Base-by-base conservation (phyloP, 2,113 vertebrate genomes). In the Piliocolobus tephrosceles region DNA sequence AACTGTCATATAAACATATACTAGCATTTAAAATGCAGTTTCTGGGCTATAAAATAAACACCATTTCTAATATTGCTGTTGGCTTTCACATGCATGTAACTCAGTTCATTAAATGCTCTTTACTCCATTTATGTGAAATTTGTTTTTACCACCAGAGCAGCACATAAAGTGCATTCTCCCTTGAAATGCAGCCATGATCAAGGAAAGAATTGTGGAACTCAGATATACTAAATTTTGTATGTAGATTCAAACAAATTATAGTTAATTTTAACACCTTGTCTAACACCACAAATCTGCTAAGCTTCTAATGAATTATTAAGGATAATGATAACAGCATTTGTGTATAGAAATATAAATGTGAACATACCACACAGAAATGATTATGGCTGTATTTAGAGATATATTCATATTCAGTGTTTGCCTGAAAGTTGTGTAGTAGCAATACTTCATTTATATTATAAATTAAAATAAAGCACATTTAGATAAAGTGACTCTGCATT, bases 1-100 rank as follows among this genome's bases (percentile, higher is more conserved):
- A 98, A 98, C 98, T 98, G 98, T 99, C 98, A 98, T 97, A 99
- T 99, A 99, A 99, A 99, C 98, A 98, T 98, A 98, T 96, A 98
- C 98, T 98, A 98, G 97, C 96, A 98, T 99, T 98, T 99, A 99
- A 98, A 98, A 99, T 98, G 97, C 98, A 98, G 97, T 99, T 99
- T 98, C 98, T 98, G 98, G 93, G 98, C 98, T 98, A 98, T 99
- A 99, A 98, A 98, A 98, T 98, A 99, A 98, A 98, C 98, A 98
- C 98, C 98, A 97, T 99, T 98, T 98, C 98, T 98, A 99, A 98
- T 98, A 98, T 98, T 98, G 81, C 98, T 96, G 97, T 98, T 98
- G 97, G 98, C 97, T 98, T 98, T 99, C 98, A 98, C 98, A 95
- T 99, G 92, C 96, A 94, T 91, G 81, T 89, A 92, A 81, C 86